Evolutionary conservation across 2,113 vertebrate genomes (phyloP).

Genomic region (Caranx melampygus): DNA sequence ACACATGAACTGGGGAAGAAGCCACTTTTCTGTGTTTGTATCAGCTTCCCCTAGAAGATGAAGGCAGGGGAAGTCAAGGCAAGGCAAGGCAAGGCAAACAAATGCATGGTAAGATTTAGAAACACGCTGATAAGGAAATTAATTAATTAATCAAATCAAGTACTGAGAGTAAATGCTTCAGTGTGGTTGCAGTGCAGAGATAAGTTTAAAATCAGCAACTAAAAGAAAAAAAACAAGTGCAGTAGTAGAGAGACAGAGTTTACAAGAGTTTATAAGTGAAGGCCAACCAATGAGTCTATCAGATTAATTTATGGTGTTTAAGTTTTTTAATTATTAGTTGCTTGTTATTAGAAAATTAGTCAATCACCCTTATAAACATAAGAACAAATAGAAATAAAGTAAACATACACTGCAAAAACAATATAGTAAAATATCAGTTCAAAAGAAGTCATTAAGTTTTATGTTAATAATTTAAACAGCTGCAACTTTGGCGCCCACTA

Average conservation of each 20-base stretch:
- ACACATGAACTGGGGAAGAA: slow-evolving; percentile 94
- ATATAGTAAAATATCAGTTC: no score
- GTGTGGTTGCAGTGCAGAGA: no score
- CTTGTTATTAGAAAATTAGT: no score
- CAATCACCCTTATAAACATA: not conserved
- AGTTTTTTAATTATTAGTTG: no score
- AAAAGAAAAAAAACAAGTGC: not conserved
- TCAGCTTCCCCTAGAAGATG: slow-evolving; percentile 87
- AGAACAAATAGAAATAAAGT: not conserved
- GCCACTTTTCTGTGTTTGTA: slow-evolving; percentile 91
- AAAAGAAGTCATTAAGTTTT: not conserved
- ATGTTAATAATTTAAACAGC: not conserved
- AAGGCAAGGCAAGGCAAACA: not conserved
- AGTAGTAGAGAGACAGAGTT: not conserved
- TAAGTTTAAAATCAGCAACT: no score
- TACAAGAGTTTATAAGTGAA: no score
- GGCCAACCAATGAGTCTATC: no score
- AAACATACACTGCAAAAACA: no score
- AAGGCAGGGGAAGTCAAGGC: not conserved
- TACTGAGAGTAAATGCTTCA: no score
- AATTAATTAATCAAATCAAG: no score
- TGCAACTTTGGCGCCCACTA: slow-evolving; percentile 32
- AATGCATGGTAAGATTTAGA: not conserved
- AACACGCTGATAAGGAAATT: no score
- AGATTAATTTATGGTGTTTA: no score